These are phyloP conservation scores for Xenopus laevis DNA, from an alignment of 2,113 vertebrate species.

Conservation along the genomic window DNA sequence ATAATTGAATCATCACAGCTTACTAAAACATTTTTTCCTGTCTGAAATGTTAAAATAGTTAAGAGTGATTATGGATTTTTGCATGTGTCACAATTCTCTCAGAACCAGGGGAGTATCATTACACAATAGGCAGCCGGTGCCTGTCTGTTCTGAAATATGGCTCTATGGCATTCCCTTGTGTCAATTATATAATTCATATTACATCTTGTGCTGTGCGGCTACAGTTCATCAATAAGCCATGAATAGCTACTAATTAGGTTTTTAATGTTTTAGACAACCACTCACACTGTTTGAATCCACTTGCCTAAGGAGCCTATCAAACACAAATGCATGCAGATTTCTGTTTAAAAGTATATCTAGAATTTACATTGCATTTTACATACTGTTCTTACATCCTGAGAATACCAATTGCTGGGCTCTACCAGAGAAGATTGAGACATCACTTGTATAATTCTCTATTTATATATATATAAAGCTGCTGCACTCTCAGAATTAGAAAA, in stretches of 20 bases:
- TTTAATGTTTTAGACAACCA: constrained; percentile 38
- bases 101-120: background rate
- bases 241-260: constrained; percentile 45
- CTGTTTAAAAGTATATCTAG: constrained; percentile 35
- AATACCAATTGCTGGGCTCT: constrained; percentile 19
- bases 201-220: constrained; percentile 41
- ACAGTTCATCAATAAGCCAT: constrained; percentile 46
- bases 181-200: constrained; percentile 38
- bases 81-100: background rate
- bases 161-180: constrained; percentile 33
- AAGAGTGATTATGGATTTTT: background rate
- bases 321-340: constrained; percentile 25
- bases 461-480: too few species aligned
- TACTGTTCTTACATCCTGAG: constrained; percentile 19
- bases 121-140: constrained; percentile 17
- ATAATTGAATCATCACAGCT: too few species aligned
- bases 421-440: constrained; percentile 32
- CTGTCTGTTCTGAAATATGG: constrained; percentile 24
- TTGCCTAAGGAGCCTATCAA: constrained; percentile 38
- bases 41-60: too few species aligned
- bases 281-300: constrained; percentile 35
- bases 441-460: constrained; percentile 3
- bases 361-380: constrained; percentile 41
- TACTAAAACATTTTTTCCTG: too few species aligned
- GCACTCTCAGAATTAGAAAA: too few species aligned